Evolutionary conservation across 2,797 vertebrate species (phyloP).

Genomic region (Nyctibius grandis): DNA sequence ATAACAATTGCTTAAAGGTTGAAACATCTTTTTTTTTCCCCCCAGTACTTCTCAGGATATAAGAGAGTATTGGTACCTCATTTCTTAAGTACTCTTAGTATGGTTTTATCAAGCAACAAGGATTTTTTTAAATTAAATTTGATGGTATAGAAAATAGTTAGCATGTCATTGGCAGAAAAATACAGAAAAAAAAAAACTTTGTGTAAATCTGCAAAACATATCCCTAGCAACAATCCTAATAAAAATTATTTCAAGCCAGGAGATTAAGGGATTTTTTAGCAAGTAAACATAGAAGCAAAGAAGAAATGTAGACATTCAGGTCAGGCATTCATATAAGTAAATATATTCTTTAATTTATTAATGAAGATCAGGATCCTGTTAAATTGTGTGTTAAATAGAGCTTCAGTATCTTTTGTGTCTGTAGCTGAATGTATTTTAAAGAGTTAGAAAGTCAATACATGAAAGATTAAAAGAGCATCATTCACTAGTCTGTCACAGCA

Average conservation of each 20-base stretch:
- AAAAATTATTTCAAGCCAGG: constrained; percentile 1
- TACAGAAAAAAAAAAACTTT: background rate
- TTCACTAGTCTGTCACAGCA: constrained; percentile 52
- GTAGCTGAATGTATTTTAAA: constrained; percentile 22
- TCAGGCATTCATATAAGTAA: constrained; percentile 46
- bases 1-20: background rate
- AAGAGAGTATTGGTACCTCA: background rate
- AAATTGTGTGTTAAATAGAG: constrained; percentile 58
- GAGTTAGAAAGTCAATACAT: constrained; percentile 43
- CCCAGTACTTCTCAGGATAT: background rate
- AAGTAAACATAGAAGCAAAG: constrained; percentile 27
- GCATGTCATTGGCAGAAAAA: background rate
- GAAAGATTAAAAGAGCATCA: constrained; percentile 59
- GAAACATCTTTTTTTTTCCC: background rate
- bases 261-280: background rate
- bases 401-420: constrained; percentile 11
- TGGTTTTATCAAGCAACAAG: constrained; percentile 2
- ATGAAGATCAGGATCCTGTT: constrained; percentile 49
- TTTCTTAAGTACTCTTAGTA: background rate
- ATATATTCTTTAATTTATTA: constrained; percentile 65
- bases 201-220: background rate
- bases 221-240: background rate
- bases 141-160: background rate
- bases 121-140: background rate
- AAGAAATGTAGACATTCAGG: constrained; percentile 16